Evolutionary conservation across 2,113 vertebrate genomes (phyloP), one percentile per base, ranked within the genome.

Genomic region (Diglossa brunneiventris): DNA sequence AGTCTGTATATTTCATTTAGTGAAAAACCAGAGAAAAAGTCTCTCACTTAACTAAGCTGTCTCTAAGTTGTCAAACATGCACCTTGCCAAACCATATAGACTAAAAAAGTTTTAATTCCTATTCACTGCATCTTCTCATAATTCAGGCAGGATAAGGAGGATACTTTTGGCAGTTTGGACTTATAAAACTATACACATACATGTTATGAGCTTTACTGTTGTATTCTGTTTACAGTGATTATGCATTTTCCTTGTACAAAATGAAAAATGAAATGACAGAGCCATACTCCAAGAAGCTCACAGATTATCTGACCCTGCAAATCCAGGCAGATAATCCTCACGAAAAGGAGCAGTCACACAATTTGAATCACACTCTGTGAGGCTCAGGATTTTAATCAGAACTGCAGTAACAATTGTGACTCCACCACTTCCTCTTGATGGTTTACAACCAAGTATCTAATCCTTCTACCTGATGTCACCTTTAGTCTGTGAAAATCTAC

Each of bases 321-420:
- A 83, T 80, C 39, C 90, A 74, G 22, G 15, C 30, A 82, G 67
- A 94, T 91, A 92, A 97, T 77, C 78, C 55, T 74, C 39, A 87
- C 1, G 7, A 41, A 87, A 84, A 75, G 9, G 31, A 69, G 30
- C 11, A 90, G 46, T 67, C 84, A 53, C 16, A 73, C 37, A 82
- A 58, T 5, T 12, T 83, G 55, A 85, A 62, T 52, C 44, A 35
- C 7, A 90, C 35, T 35, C 55, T 55, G 44, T 26, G 18, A 82
- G 13, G 31, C 37, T 73, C 73, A 35, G 46, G 59, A 35, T 47
- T 69, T 46, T 30, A 78, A 81, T 58, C 52, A 58, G 41, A 69
- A 21, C 55, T 91, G 35, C n/a, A 94, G 23, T 18, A 30, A 53
- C 55, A 63, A 78, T 61, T 30, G 16, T 1, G 9, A 31, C 41